Percentiles rank a stretch among this genome's conserved stretches.
These are phyloP conservation scores for Cardinalis cardinalis DNA, from an alignment of 2,113 vertebrate species.

Conservation along the genomic window DNA sequence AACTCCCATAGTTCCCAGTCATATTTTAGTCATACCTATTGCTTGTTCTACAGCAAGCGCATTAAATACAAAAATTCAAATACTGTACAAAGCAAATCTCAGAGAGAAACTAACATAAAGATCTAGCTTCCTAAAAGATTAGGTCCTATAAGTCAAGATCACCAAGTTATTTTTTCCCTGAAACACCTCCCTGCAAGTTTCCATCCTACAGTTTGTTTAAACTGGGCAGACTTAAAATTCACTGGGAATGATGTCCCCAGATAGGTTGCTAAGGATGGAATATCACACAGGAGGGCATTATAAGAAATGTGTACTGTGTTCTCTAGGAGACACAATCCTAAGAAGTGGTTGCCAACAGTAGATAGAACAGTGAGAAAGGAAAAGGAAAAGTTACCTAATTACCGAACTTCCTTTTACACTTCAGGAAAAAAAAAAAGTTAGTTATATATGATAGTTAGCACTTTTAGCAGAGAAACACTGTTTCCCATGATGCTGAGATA, in stretches of 20 bases:
- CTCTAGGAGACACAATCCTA: background rate
- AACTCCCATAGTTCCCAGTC: background rate
- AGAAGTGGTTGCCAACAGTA: background rate
- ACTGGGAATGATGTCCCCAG: background rate
- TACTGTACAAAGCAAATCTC: background rate
- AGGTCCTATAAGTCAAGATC: background rate
- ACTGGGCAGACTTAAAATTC: background rate
- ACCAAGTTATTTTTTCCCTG: background rate
- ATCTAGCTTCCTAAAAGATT: background rate
- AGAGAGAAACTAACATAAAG: background rate
- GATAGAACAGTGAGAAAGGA: background rate
- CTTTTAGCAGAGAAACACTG: background rate
- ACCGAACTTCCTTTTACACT: background rate
- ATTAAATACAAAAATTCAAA: background rate
- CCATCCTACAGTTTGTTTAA: background rate
- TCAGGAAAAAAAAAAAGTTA: background rate
- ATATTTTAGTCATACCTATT: background rate
- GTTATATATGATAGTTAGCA: background rate
- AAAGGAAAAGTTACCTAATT: background rate
- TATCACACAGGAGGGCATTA: background rate
- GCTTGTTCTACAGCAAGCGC: background rate
- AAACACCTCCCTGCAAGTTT: background rate
- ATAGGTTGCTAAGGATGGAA: accelerated
- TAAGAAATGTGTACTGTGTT: background rate
- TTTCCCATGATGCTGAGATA: background rate